Conservation (phyloP, 2,888 invertebrate genomes). For the Drosophila stalkeri region DNA sequence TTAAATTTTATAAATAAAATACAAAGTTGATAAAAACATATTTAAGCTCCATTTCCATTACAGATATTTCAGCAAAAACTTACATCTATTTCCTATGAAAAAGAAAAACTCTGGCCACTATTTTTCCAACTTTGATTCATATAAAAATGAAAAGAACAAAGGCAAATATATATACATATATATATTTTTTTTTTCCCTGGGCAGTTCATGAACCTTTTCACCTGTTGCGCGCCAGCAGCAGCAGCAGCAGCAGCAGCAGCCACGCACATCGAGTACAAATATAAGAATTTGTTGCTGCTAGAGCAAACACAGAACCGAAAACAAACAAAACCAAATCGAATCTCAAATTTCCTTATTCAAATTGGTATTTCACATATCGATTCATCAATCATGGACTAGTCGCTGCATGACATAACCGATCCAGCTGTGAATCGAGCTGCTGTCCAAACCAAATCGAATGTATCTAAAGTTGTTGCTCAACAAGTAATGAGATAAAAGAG, state of each 20-base stretch:
- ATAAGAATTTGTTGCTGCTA: constrained; percentile 18
- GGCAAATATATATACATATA: not conserved
- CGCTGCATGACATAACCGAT: constrained; percentile 73
- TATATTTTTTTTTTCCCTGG: not conserved
- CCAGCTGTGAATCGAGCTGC: constrained; percentile 67
- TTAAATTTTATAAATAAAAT: not conserved
- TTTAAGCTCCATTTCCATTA: not conserved
- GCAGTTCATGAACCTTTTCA: constrained; percentile 15
- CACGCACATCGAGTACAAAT: constrained; percentile 16
- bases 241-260: not conserved
- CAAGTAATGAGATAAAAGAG: not conserved
- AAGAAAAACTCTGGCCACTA: not conserved
- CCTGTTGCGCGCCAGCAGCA: constrained; percentile 19
- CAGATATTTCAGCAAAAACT: not conserved
- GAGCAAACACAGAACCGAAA: not conserved
- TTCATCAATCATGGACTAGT: constrained; percentile 65
- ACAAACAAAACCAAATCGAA: not conserved
- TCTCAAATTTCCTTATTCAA: constrained; percentile 22
- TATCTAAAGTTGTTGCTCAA: constrained; percentile 25
- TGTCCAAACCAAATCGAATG: constrained; percentile 16
- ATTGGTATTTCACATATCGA: constrained; percentile 12
- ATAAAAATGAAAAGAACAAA: not conserved
- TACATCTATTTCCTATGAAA: not conserved
- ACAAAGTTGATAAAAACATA: not conserved
- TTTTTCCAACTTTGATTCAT: not conserved